A percentile compares a stretch with the other conserved stretches of the same genome.
phyloP scores from a whole-genome alignment of 2,113 vertebrate genomes.

The Proterorhinus semilunaris region DNA sequence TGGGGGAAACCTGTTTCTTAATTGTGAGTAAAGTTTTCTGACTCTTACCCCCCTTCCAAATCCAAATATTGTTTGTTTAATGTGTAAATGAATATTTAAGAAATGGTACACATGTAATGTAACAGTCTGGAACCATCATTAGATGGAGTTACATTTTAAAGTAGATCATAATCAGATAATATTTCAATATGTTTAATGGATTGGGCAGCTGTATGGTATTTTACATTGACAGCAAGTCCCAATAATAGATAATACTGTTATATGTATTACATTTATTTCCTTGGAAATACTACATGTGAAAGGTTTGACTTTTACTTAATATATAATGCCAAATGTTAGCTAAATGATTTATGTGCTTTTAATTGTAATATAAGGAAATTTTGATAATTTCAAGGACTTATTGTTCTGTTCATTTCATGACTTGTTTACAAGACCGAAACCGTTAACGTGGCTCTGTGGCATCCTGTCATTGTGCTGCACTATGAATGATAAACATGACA shows the following conservation, averaged over 20 bases:
- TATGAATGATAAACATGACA: constrained; percentile 68
- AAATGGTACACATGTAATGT: constrained; percentile 98
- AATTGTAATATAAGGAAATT: constrained; percentile 59
- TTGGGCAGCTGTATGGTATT: constrained; percentile 88
- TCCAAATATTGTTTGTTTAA: too few species aligned
- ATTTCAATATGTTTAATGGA: constrained; percentile 68
- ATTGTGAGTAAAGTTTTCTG: too few species aligned
- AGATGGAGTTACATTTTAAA: constrained; percentile 97
- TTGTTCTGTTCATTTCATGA: constrained; percentile 73
- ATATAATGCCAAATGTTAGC: constrained; percentile 74
- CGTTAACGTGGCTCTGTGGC: constrained; percentile 81
- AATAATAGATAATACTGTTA: constrained; percentile 86
- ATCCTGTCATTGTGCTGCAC: constrained; percentile 80
- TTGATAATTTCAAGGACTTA: constrained; percentile 52
- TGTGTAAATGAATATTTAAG: constrained; percentile 81
- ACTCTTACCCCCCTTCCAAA: too few species aligned
- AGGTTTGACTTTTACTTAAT: constrained; percentile 87
- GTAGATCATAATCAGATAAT: constrained; percentile 86
- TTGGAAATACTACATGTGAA: constrained; percentile 86
- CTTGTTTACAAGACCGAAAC: constrained; percentile 76
- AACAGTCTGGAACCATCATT: constrained; percentile 96
- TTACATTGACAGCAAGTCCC: constrained; percentile 88
- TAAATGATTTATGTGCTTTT: constrained; percentile 61
- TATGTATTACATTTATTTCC: constrained; percentile 93
- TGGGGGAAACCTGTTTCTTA: too few species aligned